Evolutionary conservation across 2,113 vertebrate species (phyloP), one percentile per base, ranked within the genome.

Genomic region (Cathartes aura): DNA sequence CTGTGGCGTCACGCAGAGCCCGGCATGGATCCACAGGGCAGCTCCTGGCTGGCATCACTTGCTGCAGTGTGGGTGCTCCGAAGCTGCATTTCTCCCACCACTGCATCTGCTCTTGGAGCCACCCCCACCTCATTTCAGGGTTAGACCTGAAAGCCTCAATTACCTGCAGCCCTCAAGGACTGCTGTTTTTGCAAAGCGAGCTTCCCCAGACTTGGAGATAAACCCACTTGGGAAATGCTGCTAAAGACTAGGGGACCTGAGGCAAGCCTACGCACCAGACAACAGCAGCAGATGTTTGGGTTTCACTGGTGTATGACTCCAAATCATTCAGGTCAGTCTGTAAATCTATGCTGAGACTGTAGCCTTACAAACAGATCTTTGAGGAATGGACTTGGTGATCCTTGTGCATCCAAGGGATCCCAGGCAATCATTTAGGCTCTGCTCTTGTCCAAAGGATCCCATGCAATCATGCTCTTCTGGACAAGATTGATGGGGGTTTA

Each of bases 1-100:
- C n/a, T 87, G 68, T 8, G 40, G 53, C 6, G 8, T 56, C 62
- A 24, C 5, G 1, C 38, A n/a, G 68, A 30, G 56, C 73, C 62
- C 11, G 0, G 34, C 17, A 4, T 8, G 38, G 53, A 40, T 42
- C 24, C 3, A 0, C 0, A 1, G 79, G 56, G 18, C 47, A 85
- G 62, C 48, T 89, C 29, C 72, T n/a, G 58, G 26, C 3, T 66
- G 70, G 27, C 56, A 80, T 75, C 62, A 5, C 40, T n/a, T 66
- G 53, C 55, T 26, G 63, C 32, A 60, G 34, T 20, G 11, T 26
- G 50, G 29, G 7, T 36, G 11, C 59, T 72, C 66, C 7, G 0
- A 68, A 82, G 15, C 12, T 40, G 36, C 58, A 2, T 42, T 72
- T 55, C 58, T 63, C 52, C 56, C 45, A 47, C 48, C 1, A 1